phyloP scores from a whole-genome alignment of 2,113 vertebrate genomes.

The Capreolus pygargus region DNA sequence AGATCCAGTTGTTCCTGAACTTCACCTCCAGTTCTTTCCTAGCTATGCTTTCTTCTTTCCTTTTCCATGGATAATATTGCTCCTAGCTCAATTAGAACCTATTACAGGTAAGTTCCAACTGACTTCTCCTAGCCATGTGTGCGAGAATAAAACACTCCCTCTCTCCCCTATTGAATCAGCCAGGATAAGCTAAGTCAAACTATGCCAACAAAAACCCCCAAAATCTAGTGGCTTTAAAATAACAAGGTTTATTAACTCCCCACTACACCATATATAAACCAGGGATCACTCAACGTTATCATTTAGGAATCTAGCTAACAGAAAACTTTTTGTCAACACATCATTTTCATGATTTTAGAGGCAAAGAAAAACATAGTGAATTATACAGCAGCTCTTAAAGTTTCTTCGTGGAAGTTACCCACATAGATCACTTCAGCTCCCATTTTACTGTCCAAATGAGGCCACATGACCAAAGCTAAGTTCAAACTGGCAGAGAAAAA shows the following conservation, averaged over 20 bases:
- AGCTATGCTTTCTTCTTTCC: background rate
- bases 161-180: background rate
- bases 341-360: background rate
- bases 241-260: background rate
- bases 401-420: background rate
- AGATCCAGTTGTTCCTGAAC: background rate
- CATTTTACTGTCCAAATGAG: background rate
- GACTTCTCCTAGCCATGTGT: background rate
- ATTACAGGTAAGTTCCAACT: background rate
- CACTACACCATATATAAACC: background rate
- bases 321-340: background rate
- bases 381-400: background rate
- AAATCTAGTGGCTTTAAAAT: background rate
- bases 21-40: background rate
- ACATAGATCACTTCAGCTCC: background rate
- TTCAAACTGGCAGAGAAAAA: constrained; percentile 3
- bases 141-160: background rate
- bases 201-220: background rate
- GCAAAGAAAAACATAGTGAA: background rate
- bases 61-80: background rate
- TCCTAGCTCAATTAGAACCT: background rate
- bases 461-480: background rate
- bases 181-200: background rate
- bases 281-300: background rate
- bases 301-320: background rate